phyloP scores from a whole-genome alignment of 2,888 invertebrate species.

The Operophtera brumata region DNA sequence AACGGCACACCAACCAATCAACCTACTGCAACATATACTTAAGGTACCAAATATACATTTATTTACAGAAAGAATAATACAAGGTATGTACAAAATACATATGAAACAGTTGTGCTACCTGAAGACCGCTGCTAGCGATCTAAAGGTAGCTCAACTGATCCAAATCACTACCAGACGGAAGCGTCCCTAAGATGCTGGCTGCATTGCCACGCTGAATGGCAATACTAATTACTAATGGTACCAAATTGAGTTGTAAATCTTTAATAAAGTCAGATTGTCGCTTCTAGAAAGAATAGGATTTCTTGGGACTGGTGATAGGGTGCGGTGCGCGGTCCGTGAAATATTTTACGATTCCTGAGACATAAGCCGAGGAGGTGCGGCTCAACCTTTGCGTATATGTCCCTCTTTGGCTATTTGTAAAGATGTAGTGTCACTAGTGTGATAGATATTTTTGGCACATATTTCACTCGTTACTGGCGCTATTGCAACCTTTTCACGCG shows the following conservation, averaged over 20 bases:
- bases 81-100: too few species aligned
- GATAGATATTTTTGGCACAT: slow-evolving; percentile 30
- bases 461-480: slow-evolving; percentile 27
- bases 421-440: slow-evolving; percentile 43
- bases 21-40: too few species aligned
- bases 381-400: slow-evolving; percentile 61
- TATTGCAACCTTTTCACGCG: slow-evolving; percentile 18
- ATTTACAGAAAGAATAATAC: too few species aligned
- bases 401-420: slow-evolving; percentile 68
- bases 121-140: too few species aligned
- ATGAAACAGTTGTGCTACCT: too few species aligned
- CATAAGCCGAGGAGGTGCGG: slow-evolving; percentile 63
- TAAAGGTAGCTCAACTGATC: too few species aligned
- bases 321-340: slow-evolving; percentile 60
- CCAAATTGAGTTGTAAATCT: background rate
- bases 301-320: slow-evolving; percentile 40
- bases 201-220: too few species aligned
- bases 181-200: too few species aligned
- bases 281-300: slow-evolving; percentile 44
- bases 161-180: too few species aligned
- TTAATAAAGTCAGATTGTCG: slow-evolving; percentile 25
- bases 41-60: too few species aligned
- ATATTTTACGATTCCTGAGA: slow-evolving; percentile 76
- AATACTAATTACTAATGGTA: too few species aligned
- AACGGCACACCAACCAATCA: too few species aligned